Base-by-base conservation (phyloP, 2,888 invertebrate species). In the Andrena praecox region DNA sequence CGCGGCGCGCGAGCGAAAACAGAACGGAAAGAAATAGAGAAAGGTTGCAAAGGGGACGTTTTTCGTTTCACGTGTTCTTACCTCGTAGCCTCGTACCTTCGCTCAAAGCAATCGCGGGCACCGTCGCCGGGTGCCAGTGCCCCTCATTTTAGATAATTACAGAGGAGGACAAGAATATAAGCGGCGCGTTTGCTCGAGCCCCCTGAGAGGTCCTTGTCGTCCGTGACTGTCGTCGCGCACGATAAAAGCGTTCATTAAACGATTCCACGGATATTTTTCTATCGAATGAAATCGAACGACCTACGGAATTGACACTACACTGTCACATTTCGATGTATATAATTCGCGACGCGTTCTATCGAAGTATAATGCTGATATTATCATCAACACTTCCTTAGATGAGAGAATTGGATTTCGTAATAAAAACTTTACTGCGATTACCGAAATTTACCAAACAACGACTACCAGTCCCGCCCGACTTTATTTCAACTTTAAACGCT, bases 401-500 rank as follows among this genome's bases (percentile, higher is more conserved):
- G 56, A 81, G 71, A 83, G 35, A 77, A 85, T 89, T 87, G 82
- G 85, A 74, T 88, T 88, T 88, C 87, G 73, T 88, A 88, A 88
- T 88, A 88, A 88, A 88, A 88, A 59, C 62, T 70, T 79, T 79
- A 84, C 86, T 85, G 88, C 85, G 83, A 86, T 29, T 60, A 74
- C 27, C 59, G 64, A 73, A 33, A 63, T 8, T 56, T 63, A n/a
- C 16, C 56, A 10, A 1, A 8, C 5, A 35, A 50, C 59, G 5
- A n/a, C 48, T 27, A n/a, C 35, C 4, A 54, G 2, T 20, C 50
- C 54, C 10, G 1, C 10, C 20, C 2, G 12, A n/a, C n/a, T 35
- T 20, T 33, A 56, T 48, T 29, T 3, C 8, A 10, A 3, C 12
- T 10, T n/a, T 1, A 0, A n/a, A n/a, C 35, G 24, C n/a, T 35